Conservation (phyloP, 2,888 invertebrate genomes). For the Ormyrus pomaceus region DNA sequence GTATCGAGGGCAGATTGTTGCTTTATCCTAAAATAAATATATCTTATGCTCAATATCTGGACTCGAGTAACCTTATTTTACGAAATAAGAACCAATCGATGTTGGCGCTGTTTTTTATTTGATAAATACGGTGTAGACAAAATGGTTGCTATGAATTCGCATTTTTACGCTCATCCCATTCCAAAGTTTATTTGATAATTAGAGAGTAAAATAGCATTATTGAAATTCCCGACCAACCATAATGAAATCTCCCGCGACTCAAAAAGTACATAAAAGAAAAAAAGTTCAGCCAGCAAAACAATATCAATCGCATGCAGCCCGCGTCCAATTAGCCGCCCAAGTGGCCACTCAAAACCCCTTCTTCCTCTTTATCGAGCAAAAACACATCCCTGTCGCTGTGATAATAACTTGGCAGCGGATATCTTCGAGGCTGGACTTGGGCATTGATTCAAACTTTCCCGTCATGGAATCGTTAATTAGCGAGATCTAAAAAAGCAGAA, state of each 20-base stretch:
- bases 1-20: background rate
- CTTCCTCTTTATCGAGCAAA: slow-evolving; percentile 7
- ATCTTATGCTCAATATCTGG: too few relatives aligned
- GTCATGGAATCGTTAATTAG: slow-evolving; percentile 70
- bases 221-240: too few relatives aligned
- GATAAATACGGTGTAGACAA: background rate
- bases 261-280: slow-evolving; percentile 9
- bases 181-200: too few relatives aligned
- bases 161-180: too few relatives aligned
- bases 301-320: background rate
- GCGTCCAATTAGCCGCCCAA: slow-evolving; percentile 24
- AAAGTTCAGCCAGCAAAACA: slow-evolving; percentile 20
- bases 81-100: background rate
- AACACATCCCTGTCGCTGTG: slow-evolving; percentile 6
- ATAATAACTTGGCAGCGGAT: slow-evolving; percentile 6
- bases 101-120: background rate
- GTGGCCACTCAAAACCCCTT: background rate
- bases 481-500: slow-evolving; percentile 63
- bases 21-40: too few relatives aligned
- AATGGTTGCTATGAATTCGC: background rate
- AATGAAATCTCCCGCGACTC: too few relatives aligned
- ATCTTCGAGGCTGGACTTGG: background rate
- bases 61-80: too few relatives aligned
- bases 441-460: slow-evolving; percentile 9
- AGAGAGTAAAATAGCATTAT: too few relatives aligned